Base-by-base conservation (phyloP, 2,113 vertebrate species). In the Nibea coibor region DNA sequence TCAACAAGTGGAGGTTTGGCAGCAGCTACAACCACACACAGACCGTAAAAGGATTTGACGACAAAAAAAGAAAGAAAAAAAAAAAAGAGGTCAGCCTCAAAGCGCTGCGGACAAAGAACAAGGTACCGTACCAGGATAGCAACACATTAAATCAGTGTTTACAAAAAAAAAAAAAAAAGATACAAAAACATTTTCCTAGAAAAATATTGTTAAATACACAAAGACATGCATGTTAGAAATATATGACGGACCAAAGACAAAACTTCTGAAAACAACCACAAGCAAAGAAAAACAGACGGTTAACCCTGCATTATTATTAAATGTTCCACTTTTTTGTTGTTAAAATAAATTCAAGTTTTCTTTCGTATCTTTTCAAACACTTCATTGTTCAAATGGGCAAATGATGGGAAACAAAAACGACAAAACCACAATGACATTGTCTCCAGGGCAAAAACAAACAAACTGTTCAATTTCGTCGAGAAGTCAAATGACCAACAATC, bases 201-300 rank as follows among this genome's bases (percentile, higher is more conserved):
- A 92, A 92, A 88, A 88, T 86, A 86, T 67, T 42, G 82, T 93
- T 92, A 90, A 93, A 92, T 90, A 88, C 80, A 84, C 76, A 88
- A 39, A 82, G 51, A 91, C 78, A 86, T 87, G 80, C 82, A 88
- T 65, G 68, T 88, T 84, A 81, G 82, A 92, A 93, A 92, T 82
- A 87, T 76, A 72, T 82, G 80, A 79, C 19, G 62, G 78, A 89
- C 88, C 85, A 84, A 82, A 90, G 58, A 83, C 69, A 81, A 63
- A 75, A 76, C 22, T 63, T 85, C 58, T 85, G 75, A 71, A 51
- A 83, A 84, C 62, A 83, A 77, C 65, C 45, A 84, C 24, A 70
- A 64, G 69, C 19, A 56, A 76, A 76, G 6, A 75, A 56, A 54
- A 59, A 72, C 24, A 84, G 28, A 83, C 22, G 3, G 56, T 83